Evolutionary conservation across 2,113 vertebrate genomes (phyloP).

Genomic region (Catagonus wagneri): DNA sequence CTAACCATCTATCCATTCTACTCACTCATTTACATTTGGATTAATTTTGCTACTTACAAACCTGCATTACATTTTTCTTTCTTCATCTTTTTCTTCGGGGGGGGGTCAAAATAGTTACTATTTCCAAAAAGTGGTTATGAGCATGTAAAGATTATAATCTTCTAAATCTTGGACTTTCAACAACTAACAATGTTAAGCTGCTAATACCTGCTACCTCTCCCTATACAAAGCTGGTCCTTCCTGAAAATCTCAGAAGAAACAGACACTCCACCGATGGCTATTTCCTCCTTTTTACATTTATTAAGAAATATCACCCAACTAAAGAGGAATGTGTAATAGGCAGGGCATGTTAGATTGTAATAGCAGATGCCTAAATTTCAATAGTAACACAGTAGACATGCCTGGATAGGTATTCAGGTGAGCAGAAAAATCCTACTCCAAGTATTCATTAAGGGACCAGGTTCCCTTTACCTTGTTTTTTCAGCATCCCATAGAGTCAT

Average conservation of each 20-base stretch:
- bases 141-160: not conserved
- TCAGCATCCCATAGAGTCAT: not conserved
- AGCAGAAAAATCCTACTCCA: conserved; percentile 6
- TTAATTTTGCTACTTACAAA: not conserved
- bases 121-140: not conserved
- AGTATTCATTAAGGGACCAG: not conserved
- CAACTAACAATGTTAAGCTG: not conserved
- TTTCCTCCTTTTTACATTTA: not conserved
- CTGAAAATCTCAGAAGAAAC: conserved; percentile 25
- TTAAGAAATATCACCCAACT: not conserved
- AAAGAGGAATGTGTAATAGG: not conserved
- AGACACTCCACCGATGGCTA: not conserved
- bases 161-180: not conserved
- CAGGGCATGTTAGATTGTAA: not conserved
- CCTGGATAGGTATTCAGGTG: not conserved
- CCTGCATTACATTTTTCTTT: not conserved
- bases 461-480: not conserved
- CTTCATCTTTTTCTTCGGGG: not conserved
- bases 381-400: not conserved
- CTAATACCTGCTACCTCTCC: not conserved
- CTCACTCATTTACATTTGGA: not conserved
- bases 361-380: not conserved
- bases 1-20: not conserved
- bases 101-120: not conserved
- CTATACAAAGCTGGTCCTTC: not conserved